phyloP scores from a whole-genome alignment of 2,888 invertebrate genomes.

The Drosophila helvetica region DNA sequence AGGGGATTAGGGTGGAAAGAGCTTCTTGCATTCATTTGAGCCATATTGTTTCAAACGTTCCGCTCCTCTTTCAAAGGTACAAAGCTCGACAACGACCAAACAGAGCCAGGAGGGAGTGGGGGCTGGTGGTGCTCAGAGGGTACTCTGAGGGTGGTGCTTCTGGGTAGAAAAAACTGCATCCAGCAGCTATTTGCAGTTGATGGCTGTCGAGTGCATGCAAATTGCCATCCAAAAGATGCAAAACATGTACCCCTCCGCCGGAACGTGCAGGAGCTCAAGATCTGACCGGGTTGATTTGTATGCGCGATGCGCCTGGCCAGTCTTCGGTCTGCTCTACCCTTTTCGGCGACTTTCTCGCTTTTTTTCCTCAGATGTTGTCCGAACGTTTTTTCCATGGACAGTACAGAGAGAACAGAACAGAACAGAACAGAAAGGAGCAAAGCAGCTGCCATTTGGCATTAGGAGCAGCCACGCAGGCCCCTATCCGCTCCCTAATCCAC shows the following conservation, averaged over 20 bases:
- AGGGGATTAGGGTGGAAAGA: slow-evolving; percentile 57
- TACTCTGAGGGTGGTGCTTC: background rate
- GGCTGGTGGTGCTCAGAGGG: too few species aligned
- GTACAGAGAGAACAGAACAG: slow-evolving; percentile 21
- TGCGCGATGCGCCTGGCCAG: slow-evolving; percentile 54
- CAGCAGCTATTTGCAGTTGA: slow-evolving; percentile 76
- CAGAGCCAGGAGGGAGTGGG: background rate
- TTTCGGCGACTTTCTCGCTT: slow-evolving; percentile 5
- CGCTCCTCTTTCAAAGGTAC: slow-evolving; percentile 13
- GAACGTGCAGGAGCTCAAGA: slow-evolving; percentile 8
- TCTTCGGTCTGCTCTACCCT: background rate
- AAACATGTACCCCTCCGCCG: slow-evolving; percentile 62
- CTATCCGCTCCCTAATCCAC: background rate
- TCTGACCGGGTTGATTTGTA: slow-evolving; percentile 66
- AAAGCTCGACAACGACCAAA: slow-evolving; percentile 24
- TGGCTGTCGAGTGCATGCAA: slow-evolving; percentile 77
- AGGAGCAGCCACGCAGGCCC: slow-evolving; percentile 32
- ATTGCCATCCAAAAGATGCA: slow-evolving; percentile 75
- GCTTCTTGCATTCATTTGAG: slow-evolving; percentile 46
- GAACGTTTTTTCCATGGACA: slow-evolving; percentile 66
- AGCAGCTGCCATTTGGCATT: slow-evolving; percentile 63
- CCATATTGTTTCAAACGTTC: slow-evolving; percentile 59
- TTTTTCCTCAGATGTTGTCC: slow-evolving; percentile 67
- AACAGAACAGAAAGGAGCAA: slow-evolving; percentile 7
- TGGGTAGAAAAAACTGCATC: slow-evolving; percentile 28